Conservation (phyloP, 2,797 vertebrate species). For the Xiphophorus birchmanni region DNA sequence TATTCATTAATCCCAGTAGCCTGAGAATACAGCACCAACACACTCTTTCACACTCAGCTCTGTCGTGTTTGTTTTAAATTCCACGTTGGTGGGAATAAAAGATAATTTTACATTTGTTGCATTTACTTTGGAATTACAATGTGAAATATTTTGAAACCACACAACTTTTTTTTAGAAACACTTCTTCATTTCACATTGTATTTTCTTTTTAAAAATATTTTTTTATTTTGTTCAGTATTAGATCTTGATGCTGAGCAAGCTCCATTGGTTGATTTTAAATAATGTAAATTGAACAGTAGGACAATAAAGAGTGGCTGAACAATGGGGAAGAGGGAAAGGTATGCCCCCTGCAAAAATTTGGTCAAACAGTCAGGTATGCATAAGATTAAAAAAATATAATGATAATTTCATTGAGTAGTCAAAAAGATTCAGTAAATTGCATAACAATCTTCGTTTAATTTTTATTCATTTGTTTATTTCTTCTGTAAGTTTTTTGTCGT, state of each 20-base stretch:
- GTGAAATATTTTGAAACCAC: neutral
- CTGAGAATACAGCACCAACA: conserved; percentile 47
- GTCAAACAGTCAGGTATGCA: neutral
- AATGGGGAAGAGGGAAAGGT: neutral
- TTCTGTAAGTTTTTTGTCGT: neutral
- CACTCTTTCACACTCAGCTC: conserved; percentile 50
- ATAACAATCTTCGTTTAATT: neutral
- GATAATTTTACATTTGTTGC: neutral
- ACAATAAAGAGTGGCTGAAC: neutral
- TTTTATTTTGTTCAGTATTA: neutral
- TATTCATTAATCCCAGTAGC: conserved; percentile 79
- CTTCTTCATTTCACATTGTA: neutral
- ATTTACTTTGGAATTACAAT: neutral
- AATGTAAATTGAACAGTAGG: conserved; percentile 16
- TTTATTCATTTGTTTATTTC: neutral
- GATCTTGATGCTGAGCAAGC: conserved; percentile 14
- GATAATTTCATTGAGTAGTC: neutral
- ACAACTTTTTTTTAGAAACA: neutral
- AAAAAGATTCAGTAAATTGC: neutral
- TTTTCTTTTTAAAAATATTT: neutral
- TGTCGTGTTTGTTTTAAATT: conserved; percentile 36
- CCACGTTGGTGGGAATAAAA: neutral
- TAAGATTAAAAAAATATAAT: neutral
- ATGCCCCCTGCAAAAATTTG: neutral
- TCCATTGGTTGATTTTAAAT: conserved; percentile 37